Base-by-base conservation (phyloP, 2,888 invertebrate species). In the Diadromus collaris region DNA sequence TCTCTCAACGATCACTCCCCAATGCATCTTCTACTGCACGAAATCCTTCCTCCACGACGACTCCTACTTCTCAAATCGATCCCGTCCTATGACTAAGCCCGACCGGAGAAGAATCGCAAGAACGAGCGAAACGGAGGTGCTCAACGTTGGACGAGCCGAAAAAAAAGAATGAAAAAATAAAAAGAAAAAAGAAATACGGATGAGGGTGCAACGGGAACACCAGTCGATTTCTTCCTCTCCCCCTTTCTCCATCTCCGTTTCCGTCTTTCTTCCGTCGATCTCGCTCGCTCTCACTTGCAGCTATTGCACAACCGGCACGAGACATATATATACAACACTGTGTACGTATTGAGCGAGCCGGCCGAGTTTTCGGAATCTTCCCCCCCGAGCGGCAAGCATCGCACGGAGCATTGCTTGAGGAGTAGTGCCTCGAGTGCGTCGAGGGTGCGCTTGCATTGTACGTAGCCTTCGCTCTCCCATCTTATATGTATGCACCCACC, bases 401-500 rank as follows among this genome's bases (percentile, higher is more conserved):
- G 80, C 71, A 83, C 79, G 82, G 82, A 85, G 85, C 82, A 86
- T 88, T 89, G 88, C 89, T 89, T 89, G 89, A 89, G 89, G 87
- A 88, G 89, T 76, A 76, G 76, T 60, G 77, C 86, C 88, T 90
- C 87, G 88, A 90, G 90, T 89, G 87, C 84, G 84, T 70, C 84
- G 86, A 87, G 89, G 89, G 89, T 89, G 89, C 89, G 87, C 77
- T 80, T 89, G 88, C 89, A 90, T 90, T 90, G 90, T 89, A 88
- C 88, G 86, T 86, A 85, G 85, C 88, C 88, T 60, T 60, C 44
- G 63, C 61, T 74, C 67, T 67, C 65, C 89, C 90, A 90, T 90
- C 90, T 90, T 90, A 90, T 90, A 90, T 90, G 83, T 80, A 80
- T 80, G 90, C 90, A 89, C 88, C 89, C 88, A 85, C 87, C 89